phyloP scores from a whole-genome alignment of 2,113 vertebrate genomes.

The Silurus asotus region DNA sequence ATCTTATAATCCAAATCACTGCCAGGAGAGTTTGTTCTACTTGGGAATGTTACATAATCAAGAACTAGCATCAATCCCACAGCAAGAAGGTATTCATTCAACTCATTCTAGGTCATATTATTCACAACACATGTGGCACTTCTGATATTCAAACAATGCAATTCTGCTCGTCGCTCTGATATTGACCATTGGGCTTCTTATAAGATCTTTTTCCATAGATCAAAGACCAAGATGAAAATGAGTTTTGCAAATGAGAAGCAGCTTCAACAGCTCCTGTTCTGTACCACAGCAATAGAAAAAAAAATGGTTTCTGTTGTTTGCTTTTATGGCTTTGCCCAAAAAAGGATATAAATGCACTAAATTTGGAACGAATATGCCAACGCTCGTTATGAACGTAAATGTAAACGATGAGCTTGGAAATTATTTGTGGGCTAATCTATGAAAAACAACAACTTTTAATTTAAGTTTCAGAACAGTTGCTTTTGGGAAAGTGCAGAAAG shows the following conservation, averaged over 20 bases:
- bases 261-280: background rate
- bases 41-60: background rate
- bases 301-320: background rate
- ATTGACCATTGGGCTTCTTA: too few species aligned
- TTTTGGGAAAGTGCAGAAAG: background rate
- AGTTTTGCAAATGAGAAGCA: too few species aligned
- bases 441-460: background rate
- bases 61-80: background rate
- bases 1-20: background rate
- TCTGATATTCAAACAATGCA: background rate
- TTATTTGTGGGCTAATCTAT: background rate
- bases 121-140: background rate
- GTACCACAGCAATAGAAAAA: background rate
- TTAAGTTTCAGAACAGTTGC: background rate
- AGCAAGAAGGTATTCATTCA: background rate
- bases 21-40: background rate
- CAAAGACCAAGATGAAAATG: background rate
- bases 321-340: conserved; percentile 3
- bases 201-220: background rate
- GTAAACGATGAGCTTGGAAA: background rate
- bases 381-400: background rate
- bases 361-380: background rate
- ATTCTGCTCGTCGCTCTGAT: background rate
- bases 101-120: background rate
- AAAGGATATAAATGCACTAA: background rate